phyloP scores from a whole-genome alignment of 1,140 invertebrate genomes.

The Globodera ellingtonae region DNA sequence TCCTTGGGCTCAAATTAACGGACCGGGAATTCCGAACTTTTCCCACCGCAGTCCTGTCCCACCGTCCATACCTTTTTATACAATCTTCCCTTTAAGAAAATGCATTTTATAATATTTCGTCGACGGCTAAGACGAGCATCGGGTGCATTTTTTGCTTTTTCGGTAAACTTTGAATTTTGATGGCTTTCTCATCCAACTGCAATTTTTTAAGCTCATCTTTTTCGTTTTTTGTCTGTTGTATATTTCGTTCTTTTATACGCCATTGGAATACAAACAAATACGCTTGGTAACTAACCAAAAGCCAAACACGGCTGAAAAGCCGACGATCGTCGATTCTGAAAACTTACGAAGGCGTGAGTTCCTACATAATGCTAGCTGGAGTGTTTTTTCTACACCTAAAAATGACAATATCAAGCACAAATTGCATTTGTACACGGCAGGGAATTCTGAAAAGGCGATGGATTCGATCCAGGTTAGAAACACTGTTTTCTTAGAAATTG shows the following conservation, averaged over 20 bases:
- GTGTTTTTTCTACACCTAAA: neutral
- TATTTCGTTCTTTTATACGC: constrained; percentile 8
- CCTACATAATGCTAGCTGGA: constrained; percentile 12
- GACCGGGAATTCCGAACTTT: too few relatives aligned
- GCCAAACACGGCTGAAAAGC: neutral
- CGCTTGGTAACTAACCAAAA: neutral
- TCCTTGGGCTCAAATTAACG: too few relatives aligned
- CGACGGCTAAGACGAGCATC: neutral
- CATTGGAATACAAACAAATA: constrained; percentile 12
- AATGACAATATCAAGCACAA: neutral
- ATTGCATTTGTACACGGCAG: neutral
- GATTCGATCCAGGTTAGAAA: constrained; percentile 18
- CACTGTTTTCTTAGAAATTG: neutral
- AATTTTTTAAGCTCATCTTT: constrained; percentile 27
- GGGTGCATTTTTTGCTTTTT: constrained; percentile 10
- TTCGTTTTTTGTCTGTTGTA: constrained; percentile 27
- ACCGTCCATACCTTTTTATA: too few relatives aligned
- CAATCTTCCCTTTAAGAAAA: neutral
- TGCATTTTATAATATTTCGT: constrained; percentile 15
- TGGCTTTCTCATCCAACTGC: neutral
- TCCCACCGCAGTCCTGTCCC: too few relatives aligned
- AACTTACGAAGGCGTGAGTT: neutral
- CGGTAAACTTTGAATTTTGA: neutral
- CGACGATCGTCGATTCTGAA: neutral
- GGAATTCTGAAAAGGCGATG: constrained; percentile 13